These are phyloP conservation scores for Argyrosomus japonicus DNA, from an alignment of 2,113 vertebrate genomes.

Conservation along the genomic window DNA sequence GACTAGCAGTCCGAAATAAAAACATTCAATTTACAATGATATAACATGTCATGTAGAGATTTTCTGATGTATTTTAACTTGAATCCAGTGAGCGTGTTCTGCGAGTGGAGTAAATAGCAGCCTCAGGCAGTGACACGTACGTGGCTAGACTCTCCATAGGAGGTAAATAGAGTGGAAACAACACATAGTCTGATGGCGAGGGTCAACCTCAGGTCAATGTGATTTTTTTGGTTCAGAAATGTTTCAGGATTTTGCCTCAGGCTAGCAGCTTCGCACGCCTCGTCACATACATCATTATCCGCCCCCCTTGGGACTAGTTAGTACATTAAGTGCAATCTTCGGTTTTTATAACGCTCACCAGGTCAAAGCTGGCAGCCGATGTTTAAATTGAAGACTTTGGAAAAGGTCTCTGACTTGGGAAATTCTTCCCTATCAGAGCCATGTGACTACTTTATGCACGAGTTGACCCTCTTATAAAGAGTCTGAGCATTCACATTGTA, in stretches of 20 bases:
- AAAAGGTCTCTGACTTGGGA: not conserved
- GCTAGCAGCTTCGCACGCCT: not conserved
- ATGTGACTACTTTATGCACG: slow-evolving; percentile 29
- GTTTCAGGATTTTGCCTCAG: slow-evolving; percentile 2
- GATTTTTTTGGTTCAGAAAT: not conserved
- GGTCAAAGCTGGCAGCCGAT: not conserved
- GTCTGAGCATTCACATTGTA: slow-evolving; percentile 35
- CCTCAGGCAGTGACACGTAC: not conserved
- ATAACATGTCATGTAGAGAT: too few relatives aligned
- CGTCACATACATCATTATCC: slow-evolving; percentile 4
- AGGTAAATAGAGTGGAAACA: slow-evolving; percentile 19
- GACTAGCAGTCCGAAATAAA: too few relatives aligned
- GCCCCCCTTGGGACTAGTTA: not conserved
- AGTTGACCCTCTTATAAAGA: slow-evolving; percentile 35
- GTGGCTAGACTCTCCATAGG: not conserved
- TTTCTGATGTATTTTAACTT: too few relatives aligned
- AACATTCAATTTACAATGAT: too few relatives aligned
- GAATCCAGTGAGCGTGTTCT: not conserved
- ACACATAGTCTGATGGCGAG: not conserved
- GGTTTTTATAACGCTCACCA: not conserved
- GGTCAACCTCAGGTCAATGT: slow-evolving; percentile 5
- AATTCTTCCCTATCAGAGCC: slow-evolving; percentile 25
- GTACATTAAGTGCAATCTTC: not conserved
- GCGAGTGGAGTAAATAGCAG: not conserved
- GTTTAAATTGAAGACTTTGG: not conserved